Base-by-base conservation (phyloP, 1,140 invertebrate genomes). In the Trichogramma pretiosum region DNA sequence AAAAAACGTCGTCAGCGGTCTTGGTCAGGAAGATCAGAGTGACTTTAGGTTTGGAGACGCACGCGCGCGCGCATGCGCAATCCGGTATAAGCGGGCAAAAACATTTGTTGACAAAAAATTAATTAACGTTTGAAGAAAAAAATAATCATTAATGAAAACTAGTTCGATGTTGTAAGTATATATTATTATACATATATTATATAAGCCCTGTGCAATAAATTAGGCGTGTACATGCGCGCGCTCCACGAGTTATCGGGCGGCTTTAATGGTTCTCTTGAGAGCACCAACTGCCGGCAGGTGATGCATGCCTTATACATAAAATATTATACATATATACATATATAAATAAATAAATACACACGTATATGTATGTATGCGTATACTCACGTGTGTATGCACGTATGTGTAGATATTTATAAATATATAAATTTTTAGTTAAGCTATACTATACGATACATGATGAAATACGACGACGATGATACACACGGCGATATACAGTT, bases 261-360 rank as follows among this genome's bases (percentile, higher is more conserved):
- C 43, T 47, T 49, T 17, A 57, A 62, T 60, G 59, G 62, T 39
- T 50, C 23, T 22, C 34, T 45, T 55, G 52, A 61, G 59, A 62
- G 60, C 60, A 62, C 55, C 56, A 58, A 65, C 61, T 63, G 58
- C 59, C 60, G 63, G 58, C 60, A 63, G 59, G 56, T 62, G 60
- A 65, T 62, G 61, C 60, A 63, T 66, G 63, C 67, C 65, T 70
- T 69, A 65, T 64, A 67, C 63, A 65, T 61, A 50, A 50, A 44
- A 48, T 48, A 11, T 11, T 37, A 13, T 17, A 50, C 42, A 41
- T 41, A 48, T 41, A 40, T 26, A 30, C 14, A 37, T 9, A 43
- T 43, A 43, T 37, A 32, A 22, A 32, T n/a, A 33, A 16, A 48
- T 14, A n/a, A n/a, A 38, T 16, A 30, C 16, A 22, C 13, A 37